Evolutionary conservation across 2,797 vertebrate genomes (phyloP).

Genomic region (Arrhamphus sclerolepis): DNA sequence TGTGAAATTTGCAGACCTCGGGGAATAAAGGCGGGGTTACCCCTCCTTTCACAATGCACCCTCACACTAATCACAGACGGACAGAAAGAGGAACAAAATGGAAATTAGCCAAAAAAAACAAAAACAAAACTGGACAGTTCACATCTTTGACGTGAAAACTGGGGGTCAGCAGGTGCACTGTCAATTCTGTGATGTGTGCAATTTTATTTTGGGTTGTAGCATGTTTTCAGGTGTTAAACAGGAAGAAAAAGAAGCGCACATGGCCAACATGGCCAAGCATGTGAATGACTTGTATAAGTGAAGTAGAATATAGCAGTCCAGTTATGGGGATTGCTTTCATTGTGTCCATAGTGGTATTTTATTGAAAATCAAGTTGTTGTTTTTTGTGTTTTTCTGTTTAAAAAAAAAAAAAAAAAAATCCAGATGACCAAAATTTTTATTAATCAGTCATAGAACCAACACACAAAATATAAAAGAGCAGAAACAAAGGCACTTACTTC

Average conservation of each 20-base stretch:
- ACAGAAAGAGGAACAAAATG: conserved; percentile 25
- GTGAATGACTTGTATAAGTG: conserved; percentile 38
- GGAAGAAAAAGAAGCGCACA: conserved; percentile 33
- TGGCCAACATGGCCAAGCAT: conserved; percentile 64
- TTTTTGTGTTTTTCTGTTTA: too few relatives aligned
- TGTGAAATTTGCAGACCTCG: conserved; percentile 59
- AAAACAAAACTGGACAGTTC: conserved; percentile 26
- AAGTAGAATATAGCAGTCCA: conserved; percentile 11
- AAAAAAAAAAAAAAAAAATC: too few relatives aligned
- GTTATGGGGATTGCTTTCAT: neutral
- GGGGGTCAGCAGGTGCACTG: conserved; percentile 4
- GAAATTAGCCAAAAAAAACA: conserved; percentile 43
- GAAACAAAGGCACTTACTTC: neutral
- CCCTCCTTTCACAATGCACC: conserved; percentile 13
- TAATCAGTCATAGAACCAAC: too few relatives aligned
- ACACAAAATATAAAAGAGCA: too few relatives aligned
- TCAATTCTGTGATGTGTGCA: neutral
- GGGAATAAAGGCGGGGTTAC: conserved; percentile 37
- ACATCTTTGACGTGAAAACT: conserved; percentile 15
- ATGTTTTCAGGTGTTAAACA: conserved; percentile 13
- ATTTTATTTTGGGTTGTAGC: conserved; percentile 21
- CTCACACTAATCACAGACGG: conserved; percentile 22
- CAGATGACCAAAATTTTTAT: too few relatives aligned
- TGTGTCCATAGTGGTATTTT: neutral
- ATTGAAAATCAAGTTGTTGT: neutral